phyloP scores from a whole-genome alignment of 2,888 invertebrate genomes.

The Philereme vetulata region DNA sequence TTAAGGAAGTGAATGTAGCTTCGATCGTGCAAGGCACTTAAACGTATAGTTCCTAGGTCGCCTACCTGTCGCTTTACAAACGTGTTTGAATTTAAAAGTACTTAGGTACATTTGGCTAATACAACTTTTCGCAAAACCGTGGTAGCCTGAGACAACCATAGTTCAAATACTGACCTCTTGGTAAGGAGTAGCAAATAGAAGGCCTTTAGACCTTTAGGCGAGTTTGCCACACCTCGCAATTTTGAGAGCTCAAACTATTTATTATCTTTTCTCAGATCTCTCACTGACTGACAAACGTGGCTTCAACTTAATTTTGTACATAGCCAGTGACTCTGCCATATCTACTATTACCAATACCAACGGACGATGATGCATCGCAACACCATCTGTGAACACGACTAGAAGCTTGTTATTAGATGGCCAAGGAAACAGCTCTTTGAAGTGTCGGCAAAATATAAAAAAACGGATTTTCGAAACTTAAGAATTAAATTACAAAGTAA shows the following conservation, averaged over 20 bases:
- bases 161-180: slow-evolving; percentile 19
- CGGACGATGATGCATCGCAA: no score
- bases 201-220: slow-evolving; percentile 8
- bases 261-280: no score
- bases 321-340: no score
- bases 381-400: no score
- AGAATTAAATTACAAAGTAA: neutral
- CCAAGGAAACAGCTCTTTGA: no score
- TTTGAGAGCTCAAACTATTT: neutral
- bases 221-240: neutral
- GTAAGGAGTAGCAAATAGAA: slow-evolving; percentile 14
- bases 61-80: neutral
- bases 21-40: slow-evolving; percentile 9
- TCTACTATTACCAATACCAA: no score
- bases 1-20: slow-evolving; percentile 43
- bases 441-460: no score
- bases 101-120: neutral
- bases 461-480: no score
- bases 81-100: neutral
- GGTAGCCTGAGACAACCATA: slow-evolving; percentile 7
- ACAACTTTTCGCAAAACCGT: neutral
- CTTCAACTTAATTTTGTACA: no score
- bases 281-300: no score
- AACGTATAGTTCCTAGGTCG: slow-evolving; percentile 2
- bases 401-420: no score